phyloP scores from a whole-genome alignment of 2,888 invertebrate genomes.

The Parnassius apollo region DNA sequence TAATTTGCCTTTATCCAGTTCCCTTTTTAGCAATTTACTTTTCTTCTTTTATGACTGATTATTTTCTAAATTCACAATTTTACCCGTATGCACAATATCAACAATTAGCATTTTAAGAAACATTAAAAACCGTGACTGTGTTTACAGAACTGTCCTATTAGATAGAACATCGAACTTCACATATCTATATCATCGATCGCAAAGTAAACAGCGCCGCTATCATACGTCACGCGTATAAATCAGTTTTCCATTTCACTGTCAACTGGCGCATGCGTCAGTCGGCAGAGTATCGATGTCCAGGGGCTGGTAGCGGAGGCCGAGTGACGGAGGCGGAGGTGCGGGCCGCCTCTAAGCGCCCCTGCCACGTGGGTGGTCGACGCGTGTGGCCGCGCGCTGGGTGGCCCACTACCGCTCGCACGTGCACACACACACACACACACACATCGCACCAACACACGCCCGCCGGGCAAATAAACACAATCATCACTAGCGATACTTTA shows the following conservation, averaged over 20 bases:
- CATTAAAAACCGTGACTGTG: too few relatives aligned
- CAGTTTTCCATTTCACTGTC: slow-evolving; percentile 20
- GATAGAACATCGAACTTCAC: slow-evolving; percentile 11
- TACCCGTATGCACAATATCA: too few relatives aligned
- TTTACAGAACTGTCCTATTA: neutral
- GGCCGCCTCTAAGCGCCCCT: slow-evolving; percentile 66
- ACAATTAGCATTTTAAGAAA: too few relatives aligned
- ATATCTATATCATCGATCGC: slow-evolving; percentile 7
- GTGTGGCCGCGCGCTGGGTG: slow-evolving; percentile 80
- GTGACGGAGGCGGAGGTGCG: slow-evolving; percentile 38
- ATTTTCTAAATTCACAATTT: too few relatives aligned
- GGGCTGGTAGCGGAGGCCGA: slow-evolving; percentile 40
- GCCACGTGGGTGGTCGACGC: slow-evolving; percentile 78
- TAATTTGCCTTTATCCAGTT: too few relatives aligned
- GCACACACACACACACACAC: slow-evolving; percentile 58
- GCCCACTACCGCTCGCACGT: slow-evolving; percentile 64
- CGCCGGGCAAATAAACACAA: slow-evolving; percentile 77
- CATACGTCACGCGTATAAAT: slow-evolving; percentile 17
- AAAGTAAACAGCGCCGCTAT: slow-evolving; percentile 4
- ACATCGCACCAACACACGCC: slow-evolving; percentile 63
- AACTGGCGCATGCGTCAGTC: slow-evolving; percentile 59
- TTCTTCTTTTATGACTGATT: too few relatives aligned
- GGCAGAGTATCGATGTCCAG: slow-evolving; percentile 46
- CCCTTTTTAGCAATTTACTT: too few relatives aligned
- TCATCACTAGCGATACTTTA: slow-evolving; percentile 79